Base-by-base conservation (phyloP, 2,113 vertebrate species). In the Columba janthina region DNA sequence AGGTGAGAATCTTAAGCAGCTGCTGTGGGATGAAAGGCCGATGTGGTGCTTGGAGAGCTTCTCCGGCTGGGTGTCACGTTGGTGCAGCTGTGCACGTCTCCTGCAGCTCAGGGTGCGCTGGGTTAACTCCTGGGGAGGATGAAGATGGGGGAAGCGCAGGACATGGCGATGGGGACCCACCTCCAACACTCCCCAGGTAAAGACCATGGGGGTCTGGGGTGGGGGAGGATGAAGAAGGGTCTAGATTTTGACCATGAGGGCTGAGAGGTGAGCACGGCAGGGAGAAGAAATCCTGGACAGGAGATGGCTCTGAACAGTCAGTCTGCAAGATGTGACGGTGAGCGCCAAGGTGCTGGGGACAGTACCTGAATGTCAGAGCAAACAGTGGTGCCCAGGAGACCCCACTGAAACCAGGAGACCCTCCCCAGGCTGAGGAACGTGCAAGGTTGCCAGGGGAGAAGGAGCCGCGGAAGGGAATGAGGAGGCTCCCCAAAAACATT, bases 1-100 rank as follows among this genome's bases (percentile, higher is more conserved):
- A 96, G 93, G 92, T 48, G 36, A 84, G 75, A 88, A 74, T 19
- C n/a, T n/a, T 40, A 14, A 89, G 82, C 62, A 90, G 92, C 29
- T 61, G 25, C 8, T 75, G 26, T 0, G 15, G 62, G 85, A 67
- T 80, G 83, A 86, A 83, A 92, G 61, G 65, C 2, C 0, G 2
- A 42, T 11, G 20, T 19, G 54, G 56, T 1, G 2, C 85, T 83
- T 25, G 31, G 48, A 38, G 73, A 86, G 22, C 42, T 66, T 7
- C n/a, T 25, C 28, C 0, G 15, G 21, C n/a, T 58, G 44, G 62
- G n/a, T 6, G 40, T 32, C 32, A 5, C 7, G 13, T 42, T 28
- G 71, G 71, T 71, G 50, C 5, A 19, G 58, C 60, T 46, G 9
- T 2, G 12, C 34, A 58, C 36, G 24, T n/a, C 22, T 70, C 51